phyloP scores from a whole-genome alignment of 2,797 vertebrate genomes.

The Hypotaenidia okinawae region DNA sequence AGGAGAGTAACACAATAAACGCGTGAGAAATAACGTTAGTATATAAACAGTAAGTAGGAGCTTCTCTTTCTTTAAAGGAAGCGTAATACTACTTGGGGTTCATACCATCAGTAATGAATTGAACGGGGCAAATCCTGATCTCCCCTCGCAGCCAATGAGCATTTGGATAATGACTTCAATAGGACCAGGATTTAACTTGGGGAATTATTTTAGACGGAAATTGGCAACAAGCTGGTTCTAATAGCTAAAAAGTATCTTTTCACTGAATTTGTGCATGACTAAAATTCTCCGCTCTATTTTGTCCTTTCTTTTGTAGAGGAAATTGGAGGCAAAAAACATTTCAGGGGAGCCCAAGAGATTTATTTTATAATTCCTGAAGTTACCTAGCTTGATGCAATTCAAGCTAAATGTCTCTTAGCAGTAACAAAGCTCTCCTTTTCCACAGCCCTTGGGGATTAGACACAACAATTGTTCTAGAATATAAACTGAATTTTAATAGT shows the following conservation, averaged over 20 bases:
- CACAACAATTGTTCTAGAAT: background rate
- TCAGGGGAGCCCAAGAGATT: background rate
- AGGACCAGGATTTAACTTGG: slow-evolving; percentile 52
- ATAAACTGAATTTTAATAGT: background rate
- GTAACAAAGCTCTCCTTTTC: background rate
- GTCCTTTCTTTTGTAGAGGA: background rate
- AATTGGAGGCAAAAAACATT: background rate
- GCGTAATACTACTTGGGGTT: slow-evolving; percentile 50
- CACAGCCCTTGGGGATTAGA: background rate
- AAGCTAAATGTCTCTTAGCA: slow-evolving; percentile 7
- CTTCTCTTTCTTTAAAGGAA: slow-evolving; percentile 68
- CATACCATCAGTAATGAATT: slow-evolving; percentile 68
- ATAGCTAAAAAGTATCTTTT: slow-evolving; percentile 48
- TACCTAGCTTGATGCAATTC: background rate
- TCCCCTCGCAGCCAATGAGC: slow-evolving; percentile 13
- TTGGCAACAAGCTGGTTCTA: slow-evolving; percentile 67
- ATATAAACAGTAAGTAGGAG: slow-evolving; percentile 77
- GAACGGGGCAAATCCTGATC: slow-evolving; percentile 55
- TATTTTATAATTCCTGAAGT: slow-evolving; percentile 13
- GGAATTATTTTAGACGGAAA: slow-evolving; percentile 75
- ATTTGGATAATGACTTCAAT: slow-evolving; percentile 63
- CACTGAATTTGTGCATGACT: background rate
- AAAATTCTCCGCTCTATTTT: slow-evolving; percentile 19
- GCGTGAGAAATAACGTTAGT: slow-evolving; percentile 81
- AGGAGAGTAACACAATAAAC: slow-evolving; percentile 81